Conservation (phyloP, 2,888 invertebrate genomes). For the Leucoptera coffeella region DNA sequence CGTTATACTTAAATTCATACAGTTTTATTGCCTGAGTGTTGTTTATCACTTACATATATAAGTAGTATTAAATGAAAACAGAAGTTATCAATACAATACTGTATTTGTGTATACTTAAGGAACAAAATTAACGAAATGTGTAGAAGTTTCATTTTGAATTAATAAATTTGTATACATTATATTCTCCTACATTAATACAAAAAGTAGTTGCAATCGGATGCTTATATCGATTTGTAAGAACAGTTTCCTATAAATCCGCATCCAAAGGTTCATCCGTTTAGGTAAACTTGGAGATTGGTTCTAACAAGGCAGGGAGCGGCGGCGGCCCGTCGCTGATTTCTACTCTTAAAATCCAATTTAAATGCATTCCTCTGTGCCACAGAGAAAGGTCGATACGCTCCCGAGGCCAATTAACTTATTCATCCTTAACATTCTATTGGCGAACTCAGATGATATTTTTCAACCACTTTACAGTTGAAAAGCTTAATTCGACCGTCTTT, state of each 20-base stretch:
- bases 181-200: no score
- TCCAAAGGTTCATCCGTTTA: conserved; percentile 47
- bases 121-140: no score
- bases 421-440: conserved; percentile 52
- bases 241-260: conserved; percentile 33
- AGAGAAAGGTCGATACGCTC: conserved; percentile 46
- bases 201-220: no score
- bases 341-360: conserved; percentile 55
- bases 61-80: no score
- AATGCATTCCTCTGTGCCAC: conserved; percentile 53
- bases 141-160: no score
- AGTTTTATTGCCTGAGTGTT: conserved; percentile 7
- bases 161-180: no score
- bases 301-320: conserved; percentile 44
- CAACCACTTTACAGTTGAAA: no score
- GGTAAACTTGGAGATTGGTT: conserved; percentile 51
- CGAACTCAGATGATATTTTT: conserved; percentile 34
- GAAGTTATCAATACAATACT: no score
- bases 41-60: no score
- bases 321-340: conserved; percentile 43
- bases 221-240: no score
- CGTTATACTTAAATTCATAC: conserved; percentile 5
- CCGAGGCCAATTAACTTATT: conserved; percentile 50
- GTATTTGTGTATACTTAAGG: no score
- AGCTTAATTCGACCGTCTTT: no score